phyloP scores from a whole-genome alignment of 2,797 vertebrate genomes.

The Anomalospiza imberbis region DNA sequence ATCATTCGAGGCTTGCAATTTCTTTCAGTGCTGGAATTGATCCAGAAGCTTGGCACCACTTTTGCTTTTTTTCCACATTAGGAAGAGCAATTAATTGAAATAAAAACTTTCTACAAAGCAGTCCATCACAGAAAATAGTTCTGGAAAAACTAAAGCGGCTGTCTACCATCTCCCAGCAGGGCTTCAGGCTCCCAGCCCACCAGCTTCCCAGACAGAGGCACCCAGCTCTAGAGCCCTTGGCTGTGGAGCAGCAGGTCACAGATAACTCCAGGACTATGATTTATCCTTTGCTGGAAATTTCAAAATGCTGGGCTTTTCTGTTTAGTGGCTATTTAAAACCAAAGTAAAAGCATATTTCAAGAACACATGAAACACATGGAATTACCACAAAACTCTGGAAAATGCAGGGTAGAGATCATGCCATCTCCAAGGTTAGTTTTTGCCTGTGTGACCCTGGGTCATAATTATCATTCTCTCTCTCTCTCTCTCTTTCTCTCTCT shows the following conservation, averaged over 20 bases:
- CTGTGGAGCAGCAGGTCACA: background rate
- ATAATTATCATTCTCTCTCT: background rate
- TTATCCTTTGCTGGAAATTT: background rate
- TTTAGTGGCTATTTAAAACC: background rate
- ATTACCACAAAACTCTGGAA: background rate
- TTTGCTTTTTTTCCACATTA: background rate
- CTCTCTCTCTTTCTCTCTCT: too few species aligned
- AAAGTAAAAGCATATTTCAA: background rate
- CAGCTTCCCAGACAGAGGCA: background rate
- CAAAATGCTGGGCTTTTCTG: background rate
- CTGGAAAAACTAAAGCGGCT: background rate
- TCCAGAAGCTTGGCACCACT: background rate
- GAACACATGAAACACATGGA: background rate
- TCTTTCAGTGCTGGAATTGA: background rate
- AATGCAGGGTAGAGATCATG: background rate
- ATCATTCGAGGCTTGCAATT: background rate
- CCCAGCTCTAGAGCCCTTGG: background rate
- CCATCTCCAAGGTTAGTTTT: background rate
- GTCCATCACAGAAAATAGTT: background rate
- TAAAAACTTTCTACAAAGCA: background rate
- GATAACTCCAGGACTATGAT: background rate
- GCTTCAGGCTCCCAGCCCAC: background rate
- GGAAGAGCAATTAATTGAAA: background rate
- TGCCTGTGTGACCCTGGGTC: background rate
- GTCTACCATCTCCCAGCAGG: background rate